Evolutionary conservation across 2,113 vertebrate genomes (phyloP), one percentile per base, ranked within the genome.

Genomic region (Chrysemys picta): DNA sequence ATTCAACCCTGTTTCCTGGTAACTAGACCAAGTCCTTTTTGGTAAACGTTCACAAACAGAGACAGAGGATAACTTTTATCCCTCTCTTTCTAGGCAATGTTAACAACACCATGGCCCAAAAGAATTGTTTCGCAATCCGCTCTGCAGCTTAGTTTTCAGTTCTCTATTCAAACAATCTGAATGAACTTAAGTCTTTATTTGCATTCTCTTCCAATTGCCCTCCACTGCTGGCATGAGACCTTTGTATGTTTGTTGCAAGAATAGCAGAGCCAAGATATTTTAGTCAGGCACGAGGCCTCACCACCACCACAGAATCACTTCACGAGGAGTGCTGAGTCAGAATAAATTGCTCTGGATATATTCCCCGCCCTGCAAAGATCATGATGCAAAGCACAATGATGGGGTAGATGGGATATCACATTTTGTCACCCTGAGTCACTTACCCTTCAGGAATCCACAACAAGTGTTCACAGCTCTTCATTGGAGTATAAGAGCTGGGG

Each of bases 151-250:
- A 96, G 96, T 82, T 97, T 97, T 94, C 96, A 91, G 82, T 93
- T 95, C 96, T 91, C 72, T 96, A 81, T 95, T 94, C 96, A 97
- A 85, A 95, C 84, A 96, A 93, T 93, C 95, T 97, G 97, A 98
- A 97, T 98, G 97, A 98, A 97, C 72, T 0, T 8, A 97, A 97
- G 90, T 87, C 94, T 97, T 97, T 98, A 96, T 97, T 97, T 98
- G 96, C 97, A 97, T 97, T 98, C 96, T 97, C 96, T 97, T 96
- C 95, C 97, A 98, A 97, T 98, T 97, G 97, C 95, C 94, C 96
- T 98, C 94, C 89, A 96, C 97, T 92, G 0, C 96, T 95, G 97
- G 96, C 93, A 97, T 95, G 95, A 98, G 95, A 96, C 97, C 97
- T 97, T 95, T 95, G 94, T 95, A 97, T 97, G 95, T 96, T 98